These are phyloP conservation scores for Acrossocheilus fasciatus DNA, from an alignment of 2,797 vertebrate species.

Conservation along the genomic window DNA sequence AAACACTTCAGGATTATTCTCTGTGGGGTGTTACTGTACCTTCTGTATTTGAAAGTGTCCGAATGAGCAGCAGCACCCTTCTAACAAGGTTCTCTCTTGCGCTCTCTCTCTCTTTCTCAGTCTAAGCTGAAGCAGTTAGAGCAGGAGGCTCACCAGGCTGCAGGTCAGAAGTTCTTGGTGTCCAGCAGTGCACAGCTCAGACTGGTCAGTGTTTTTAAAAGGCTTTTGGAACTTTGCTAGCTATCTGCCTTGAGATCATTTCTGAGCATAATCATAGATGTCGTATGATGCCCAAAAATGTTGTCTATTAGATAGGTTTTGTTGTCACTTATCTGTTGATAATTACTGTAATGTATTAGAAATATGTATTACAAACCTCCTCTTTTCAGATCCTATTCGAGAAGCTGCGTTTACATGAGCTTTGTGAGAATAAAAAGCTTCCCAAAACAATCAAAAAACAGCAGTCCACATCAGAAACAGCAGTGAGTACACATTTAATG, in stretches of 20 bases:
- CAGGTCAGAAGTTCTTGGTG: conserved; percentile 88
- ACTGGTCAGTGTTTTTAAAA: conserved; percentile 74
- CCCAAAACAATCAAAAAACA: conserved; percentile 82
- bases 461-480: conserved; percentile 88
- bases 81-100: background rate
- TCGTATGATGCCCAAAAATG: background rate
- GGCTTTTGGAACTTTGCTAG: conserved; percentile 2
- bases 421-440: conserved; percentile 80
- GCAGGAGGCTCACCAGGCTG: conserved; percentile 86
- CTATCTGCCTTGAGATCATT: conserved; percentile 20
- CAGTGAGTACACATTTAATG: conserved; percentile 71
- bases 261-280: background rate
- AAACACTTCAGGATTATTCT: background rate
- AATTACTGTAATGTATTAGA: background rate
- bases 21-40: background rate
- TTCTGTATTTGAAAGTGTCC: conserved; percentile 25
- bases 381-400: conserved; percentile 89
- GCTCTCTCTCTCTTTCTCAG: conserved; percentile 67
- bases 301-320: background rate
- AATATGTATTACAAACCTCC: background rate
- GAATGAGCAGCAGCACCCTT: conserved; percentile 5
- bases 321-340: background rate
- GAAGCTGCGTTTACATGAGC: conserved; percentile 86
- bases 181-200: conserved; percentile 88
- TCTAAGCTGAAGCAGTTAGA: conserved; percentile 87